Base-by-base conservation (phyloP, 1,140 invertebrate genomes). In the Oedothorax gibbosus region DNA sequence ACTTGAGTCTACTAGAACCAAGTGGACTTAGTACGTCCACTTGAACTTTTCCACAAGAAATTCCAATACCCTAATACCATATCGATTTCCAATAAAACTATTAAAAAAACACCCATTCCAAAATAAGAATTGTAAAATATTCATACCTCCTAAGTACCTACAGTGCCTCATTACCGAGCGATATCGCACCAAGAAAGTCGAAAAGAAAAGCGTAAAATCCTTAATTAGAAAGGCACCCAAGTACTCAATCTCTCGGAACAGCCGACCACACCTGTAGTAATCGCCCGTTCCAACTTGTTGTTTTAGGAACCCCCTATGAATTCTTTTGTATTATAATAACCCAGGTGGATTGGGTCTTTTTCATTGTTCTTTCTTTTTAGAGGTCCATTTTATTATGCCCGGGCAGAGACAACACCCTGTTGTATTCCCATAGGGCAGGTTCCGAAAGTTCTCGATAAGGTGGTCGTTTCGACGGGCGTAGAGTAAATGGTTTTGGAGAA, bases 221-320 rank as follows among this genome's bases (percentile, higher is more conserved):
- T 82, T 82, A 82, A 82, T 82, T 82, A 82, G 56, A 72, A n/a
- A 66, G 57, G 68, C 56, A 60, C 35, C 15, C 20, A 35, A 20
- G 69, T 18, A 64, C 65, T 80, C 66, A 69, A 69, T 69, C 64
- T 69, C 78, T 10, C 62, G n/a, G 20, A 82, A 20, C 50, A 12
- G 79, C 51, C 35, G 79, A 82, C 79, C 79, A 82, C 79, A 82
- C 79, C 79, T 82, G 79, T 82, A 64, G 79, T 82, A 82, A 82
- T 82, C 50, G 53, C 69, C 64, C 21, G 56, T 35, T 54, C 57
- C 68, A 82, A 82, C 79, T 82, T 82, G 79, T 82, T 82, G 79
- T 82, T 82, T 82, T 82, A 15, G 21, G 21, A 69, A 80, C 15
- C 62, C 78, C 69, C 68, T 57, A 80, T 80, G 78, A 80, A 80